phyloP scores from a whole-genome alignment of 2,797 vertebrate species.

The Muscicapa striata region DNA sequence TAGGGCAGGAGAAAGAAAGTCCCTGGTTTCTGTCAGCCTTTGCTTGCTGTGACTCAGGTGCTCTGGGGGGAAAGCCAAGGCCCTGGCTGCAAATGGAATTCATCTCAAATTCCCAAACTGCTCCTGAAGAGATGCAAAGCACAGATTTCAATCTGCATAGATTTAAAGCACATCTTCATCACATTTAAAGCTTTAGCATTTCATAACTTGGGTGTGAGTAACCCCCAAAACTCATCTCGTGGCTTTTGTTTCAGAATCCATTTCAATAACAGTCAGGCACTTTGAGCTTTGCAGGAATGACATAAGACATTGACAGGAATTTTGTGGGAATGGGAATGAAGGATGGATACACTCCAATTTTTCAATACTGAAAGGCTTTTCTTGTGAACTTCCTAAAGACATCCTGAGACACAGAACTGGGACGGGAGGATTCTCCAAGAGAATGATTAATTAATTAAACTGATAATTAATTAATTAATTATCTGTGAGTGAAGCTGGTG shows the following conservation, averaged over 20 bases:
- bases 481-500: background rate
- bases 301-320: background rate
- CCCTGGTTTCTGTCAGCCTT: background rate
- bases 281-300: background rate
- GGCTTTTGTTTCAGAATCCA: background rate
- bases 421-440: background rate
- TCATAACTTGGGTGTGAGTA: background rate
- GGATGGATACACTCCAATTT: accelerated
- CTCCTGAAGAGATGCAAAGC: background rate
- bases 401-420: background rate
- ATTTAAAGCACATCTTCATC: background rate
- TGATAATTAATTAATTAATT: background rate
- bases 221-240: background rate
- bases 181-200: background rate
- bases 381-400: background rate
- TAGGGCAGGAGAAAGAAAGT: background rate
- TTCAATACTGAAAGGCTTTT: background rate
- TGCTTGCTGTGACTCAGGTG: background rate
- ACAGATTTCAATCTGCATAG: background rate
- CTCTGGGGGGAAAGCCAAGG: background rate
- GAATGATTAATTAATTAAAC: background rate
- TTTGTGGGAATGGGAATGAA: background rate
- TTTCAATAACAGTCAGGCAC: background rate
- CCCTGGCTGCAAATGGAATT: background rate
- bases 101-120: background rate